Evolutionary conservation across 2,888 invertebrate genomes (phyloP), one percentile per base, ranked within the genome.

Genomic region (Leptodirus hochenwartii): DNA sequence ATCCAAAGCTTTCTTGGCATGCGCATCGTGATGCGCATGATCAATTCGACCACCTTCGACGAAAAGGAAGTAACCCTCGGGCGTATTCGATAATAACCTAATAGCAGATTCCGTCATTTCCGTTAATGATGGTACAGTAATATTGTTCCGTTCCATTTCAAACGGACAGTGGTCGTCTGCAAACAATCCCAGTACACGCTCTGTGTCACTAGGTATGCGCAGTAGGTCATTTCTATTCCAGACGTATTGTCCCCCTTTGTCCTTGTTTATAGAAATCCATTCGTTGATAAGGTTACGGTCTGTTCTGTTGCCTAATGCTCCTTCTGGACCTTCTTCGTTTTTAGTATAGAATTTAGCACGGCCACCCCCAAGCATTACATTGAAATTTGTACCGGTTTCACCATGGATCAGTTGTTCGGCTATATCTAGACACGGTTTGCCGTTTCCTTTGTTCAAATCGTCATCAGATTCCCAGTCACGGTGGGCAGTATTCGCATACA

Each of bases 321-420:
- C 61, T 27, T 58, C 59, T 2, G 61, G 61, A 48, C 61, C 67
- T 31, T 41, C 40, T 0, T 42, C 44, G 4, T 54, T 48, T 25
- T 62, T 66, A 0, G 74, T 71, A 2, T 72, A 47, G 37, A 84
- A 68, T 39, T 73, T 67, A 2, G 54, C 52, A 3, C 75, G 57
- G 1, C 82, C 84, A 5, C 84, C 82, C 0, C 82, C 84, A 48
- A 82, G 56, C 25, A 82, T 67, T 0, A 81, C 80, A 53, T 76
- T 74, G 13, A 78, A 64, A 29, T 69, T 61, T 22, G 56, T 58
- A 1, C 81, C 81, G 28, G 77, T 72, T n/a, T 64, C 60, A 9
- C 63, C 60, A 25, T 62, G 62, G 3, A 84, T 53, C 6, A 84
- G 56, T 44, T 84, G 82, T 29, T 64, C 59, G 0, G 79, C 81